A percentile compares a stretch with the other conserved stretches of the same genome.
phyloP scores from a whole-genome alignment of 2,888 invertebrate genomes.

The Eugnorisma glareosa region DNA sequence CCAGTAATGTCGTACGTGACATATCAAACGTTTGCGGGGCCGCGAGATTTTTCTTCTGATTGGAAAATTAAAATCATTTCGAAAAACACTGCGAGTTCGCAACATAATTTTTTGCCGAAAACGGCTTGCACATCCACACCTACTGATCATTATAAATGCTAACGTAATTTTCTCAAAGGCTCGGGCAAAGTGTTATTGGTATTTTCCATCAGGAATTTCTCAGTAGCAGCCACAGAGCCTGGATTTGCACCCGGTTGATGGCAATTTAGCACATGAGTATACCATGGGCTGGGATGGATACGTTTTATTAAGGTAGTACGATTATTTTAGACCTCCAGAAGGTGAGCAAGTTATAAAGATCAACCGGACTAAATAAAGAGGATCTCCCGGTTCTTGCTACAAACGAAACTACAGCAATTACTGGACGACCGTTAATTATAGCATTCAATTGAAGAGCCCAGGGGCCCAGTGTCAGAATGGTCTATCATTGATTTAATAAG shows the following conservation, averaged over 20 bases:
- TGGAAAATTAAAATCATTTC: background rate
- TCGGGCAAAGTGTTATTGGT: too few relatives aligned
- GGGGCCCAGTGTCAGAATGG: too few relatives aligned
- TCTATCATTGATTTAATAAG: too few relatives aligned
- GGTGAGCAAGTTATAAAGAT: background rate
- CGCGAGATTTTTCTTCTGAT: background rate
- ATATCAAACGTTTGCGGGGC: background rate
- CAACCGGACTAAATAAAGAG: background rate
- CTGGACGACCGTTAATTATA: slow-evolving; percentile 33
- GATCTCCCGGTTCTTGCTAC: background rate
- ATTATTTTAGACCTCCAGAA: background rate
- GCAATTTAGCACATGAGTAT: too few relatives aligned
- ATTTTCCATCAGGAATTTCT: too few relatives aligned
- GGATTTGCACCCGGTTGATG: too few relatives aligned
- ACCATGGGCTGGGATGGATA: background rate
- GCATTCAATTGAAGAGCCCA: slow-evolving; percentile 45
- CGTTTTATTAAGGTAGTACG: background rate
- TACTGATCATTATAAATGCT: background rate
- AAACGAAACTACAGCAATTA: slow-evolving; percentile 27
- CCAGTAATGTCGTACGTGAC: background rate
- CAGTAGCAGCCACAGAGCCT: too few relatives aligned
- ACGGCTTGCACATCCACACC: background rate
- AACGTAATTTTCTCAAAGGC: too few relatives aligned
- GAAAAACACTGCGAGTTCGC: background rate
- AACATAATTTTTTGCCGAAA: background rate